Conservation (phyloP, 2,888 invertebrate genomes). For the Eupithecia abbreviata region DNA sequence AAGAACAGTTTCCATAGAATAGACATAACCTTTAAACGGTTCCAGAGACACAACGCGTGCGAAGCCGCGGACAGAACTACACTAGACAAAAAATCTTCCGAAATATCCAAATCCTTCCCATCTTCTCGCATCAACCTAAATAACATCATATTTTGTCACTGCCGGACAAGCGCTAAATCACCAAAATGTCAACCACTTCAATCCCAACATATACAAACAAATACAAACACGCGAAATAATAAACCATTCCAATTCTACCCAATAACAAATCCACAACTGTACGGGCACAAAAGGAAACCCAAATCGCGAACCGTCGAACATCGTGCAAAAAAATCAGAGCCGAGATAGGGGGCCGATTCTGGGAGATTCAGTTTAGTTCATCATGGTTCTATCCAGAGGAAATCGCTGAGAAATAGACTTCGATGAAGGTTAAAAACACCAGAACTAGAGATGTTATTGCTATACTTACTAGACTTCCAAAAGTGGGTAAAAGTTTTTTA, state of each 20-base stretch:
- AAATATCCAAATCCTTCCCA: background rate
- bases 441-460: no score
- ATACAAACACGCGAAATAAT: constrained; percentile 38
- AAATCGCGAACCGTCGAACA: constrained; percentile 49
- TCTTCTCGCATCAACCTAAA: background rate
- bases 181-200: constrained; percentile 3
- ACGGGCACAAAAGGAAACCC: constrained; percentile 48
- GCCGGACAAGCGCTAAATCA: constrained; percentile 10
- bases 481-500: no score
- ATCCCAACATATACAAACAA: constrained; percentile 11
- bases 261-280: constrained; percentile 44
- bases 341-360: background rate
- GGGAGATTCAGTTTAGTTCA: background rate
- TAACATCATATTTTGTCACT: constrained; percentile 6
- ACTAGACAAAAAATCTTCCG: background rate
- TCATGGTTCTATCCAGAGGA: background rate
- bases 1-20: no score
- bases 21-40: no score
- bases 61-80: background rate
- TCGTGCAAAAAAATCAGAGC: constrained; percentile 43
- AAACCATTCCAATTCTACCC: constrained; percentile 36
- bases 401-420: background rate
- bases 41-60: no score
- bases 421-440: background rate
- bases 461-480: no score